Evolutionary conservation across 2,888 invertebrate species (phyloP), one percentile per base, ranked within the genome.

Genomic region (Phanerotoma sp.): DNA sequence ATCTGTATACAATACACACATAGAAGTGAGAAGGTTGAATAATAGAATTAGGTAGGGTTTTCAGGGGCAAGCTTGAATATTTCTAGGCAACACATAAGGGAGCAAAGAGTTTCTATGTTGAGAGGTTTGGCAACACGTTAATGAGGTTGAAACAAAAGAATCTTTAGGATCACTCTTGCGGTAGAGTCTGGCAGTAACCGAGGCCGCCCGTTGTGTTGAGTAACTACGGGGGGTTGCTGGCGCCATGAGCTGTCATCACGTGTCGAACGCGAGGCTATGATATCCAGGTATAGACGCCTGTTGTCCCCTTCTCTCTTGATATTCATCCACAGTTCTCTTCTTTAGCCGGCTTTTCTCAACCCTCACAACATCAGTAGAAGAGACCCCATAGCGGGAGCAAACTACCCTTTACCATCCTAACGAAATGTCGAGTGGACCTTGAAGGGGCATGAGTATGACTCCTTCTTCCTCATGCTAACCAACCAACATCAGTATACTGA

Each of bases 191-290:
- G n/a, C 52, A 30, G 46, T 51, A 50, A 56, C 54, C 47, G 51
- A 58, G 53, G 64, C 66, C 66, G 67, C 66, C 74, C 64, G 73
- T 66, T 57, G 75, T 51, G 71, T 57, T 54, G 52, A 51, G 58
- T 49, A 71, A 69, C 75, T 67, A 64, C 75, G 64, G 76, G 77
- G 76, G 76, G 75, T 71, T 66, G 68, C 70, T 73, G 77, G 75
- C 77, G 77, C 77, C 77, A 75, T 64, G 71, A 71, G 74, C 75
- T 76, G 76, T 77, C 77, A 75, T 76, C 77, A 73, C 74, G 73
- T 74, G 74, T 72, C 73, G 67, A 64, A 63, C 58, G 37, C 50
- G 54, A 47, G 56, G 50, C 54, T 56, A 59, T 57, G 57, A 60
- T 60, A 57, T 55, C 59, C 62, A 61, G 58, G 60, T 62, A 58